Conservation (phyloP, 2,888 invertebrate genomes). For the Agrypnus murinus region DNA sequence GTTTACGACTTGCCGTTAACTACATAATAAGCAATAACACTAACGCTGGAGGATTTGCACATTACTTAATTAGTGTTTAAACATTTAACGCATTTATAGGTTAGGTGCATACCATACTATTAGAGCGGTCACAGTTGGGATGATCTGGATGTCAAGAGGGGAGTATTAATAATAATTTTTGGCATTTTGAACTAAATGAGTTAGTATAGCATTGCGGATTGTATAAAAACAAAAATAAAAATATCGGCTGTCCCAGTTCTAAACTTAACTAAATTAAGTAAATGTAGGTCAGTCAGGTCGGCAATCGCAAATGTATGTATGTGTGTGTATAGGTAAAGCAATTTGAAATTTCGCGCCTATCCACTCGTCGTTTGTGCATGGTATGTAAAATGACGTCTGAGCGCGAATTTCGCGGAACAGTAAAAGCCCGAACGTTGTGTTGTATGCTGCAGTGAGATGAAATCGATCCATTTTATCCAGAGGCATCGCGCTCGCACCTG, state of each 20-base stretch:
- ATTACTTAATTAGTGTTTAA: conserved; percentile 44
- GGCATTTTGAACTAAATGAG: too few species aligned
- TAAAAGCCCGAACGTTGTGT: conserved; percentile 56
- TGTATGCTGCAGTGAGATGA: conserved; percentile 59
- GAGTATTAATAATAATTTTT: too few species aligned
- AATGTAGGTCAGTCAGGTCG: conserved; percentile 23
- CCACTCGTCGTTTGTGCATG: conserved; percentile 42
- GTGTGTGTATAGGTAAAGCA: conserved; percentile 14
- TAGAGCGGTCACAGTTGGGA: too few species aligned
- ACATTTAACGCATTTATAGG: conserved; percentile 19
- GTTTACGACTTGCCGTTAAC: conserved; percentile 49
- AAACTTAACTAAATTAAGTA: conserved; percentile 2
- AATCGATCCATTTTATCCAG: conserved; percentile 61
- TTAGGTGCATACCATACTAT: too few species aligned
- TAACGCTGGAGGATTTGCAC: conserved; percentile 47
- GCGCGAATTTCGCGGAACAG: conserved; percentile 54
- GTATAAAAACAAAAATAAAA: too few species aligned
- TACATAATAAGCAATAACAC: conserved; percentile 49
- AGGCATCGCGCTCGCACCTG: conserved; percentile 62
- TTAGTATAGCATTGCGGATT: too few species aligned
- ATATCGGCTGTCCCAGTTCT: too few species aligned
- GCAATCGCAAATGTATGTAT: too few species aligned
- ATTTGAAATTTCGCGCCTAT: conserved; percentile 53
- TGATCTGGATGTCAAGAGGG: too few species aligned
- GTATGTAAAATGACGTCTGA: conserved; percentile 52